These are phyloP conservation scores for Centroberyx gerrardi DNA, from an alignment of 2,797 vertebrate species.

Conservation along the genomic window DNA sequence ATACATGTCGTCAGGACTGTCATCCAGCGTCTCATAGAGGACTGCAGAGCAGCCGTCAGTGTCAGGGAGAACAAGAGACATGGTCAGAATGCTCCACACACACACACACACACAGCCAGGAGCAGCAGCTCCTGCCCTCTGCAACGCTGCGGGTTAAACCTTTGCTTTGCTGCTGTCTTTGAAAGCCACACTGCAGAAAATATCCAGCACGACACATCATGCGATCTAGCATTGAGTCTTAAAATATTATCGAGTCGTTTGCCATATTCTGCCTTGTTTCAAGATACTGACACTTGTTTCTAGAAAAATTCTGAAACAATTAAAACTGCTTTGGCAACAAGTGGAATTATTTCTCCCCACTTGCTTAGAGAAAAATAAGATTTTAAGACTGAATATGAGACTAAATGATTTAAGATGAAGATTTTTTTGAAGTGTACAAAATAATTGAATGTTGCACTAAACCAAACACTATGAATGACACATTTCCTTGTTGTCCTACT, in stretches of 20 bases:
- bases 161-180: constrained; percentile 1
- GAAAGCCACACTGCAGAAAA: constrained; percentile 5
- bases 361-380: no score
- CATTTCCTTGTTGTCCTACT: background rate
- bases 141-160: constrained; percentile 29
- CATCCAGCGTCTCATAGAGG: constrained; percentile 86
- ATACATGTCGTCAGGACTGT: constrained; percentile 88
- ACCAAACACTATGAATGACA: no score
- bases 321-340: no score
- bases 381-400: no score
- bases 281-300: no score
- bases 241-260: background rate
- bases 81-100: constrained; percentile 61
- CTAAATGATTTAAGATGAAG: no score
- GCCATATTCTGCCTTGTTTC: no score
- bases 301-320: no score
- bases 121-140: constrained; percentile 40
- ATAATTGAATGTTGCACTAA: no score
- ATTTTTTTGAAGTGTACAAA: no score
- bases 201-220: background rate
- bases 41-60: constrained; percentile 81
- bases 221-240: background rate
- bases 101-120: constrained; percentile 11
- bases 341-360: no score
- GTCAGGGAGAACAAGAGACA: constrained; percentile 78